A percentile compares a stretch with the other conserved stretches of the same genome.
phyloP scores from a whole-genome alignment of 2,888 invertebrate species.

The Ganaspis brasiliensis region DNA sequence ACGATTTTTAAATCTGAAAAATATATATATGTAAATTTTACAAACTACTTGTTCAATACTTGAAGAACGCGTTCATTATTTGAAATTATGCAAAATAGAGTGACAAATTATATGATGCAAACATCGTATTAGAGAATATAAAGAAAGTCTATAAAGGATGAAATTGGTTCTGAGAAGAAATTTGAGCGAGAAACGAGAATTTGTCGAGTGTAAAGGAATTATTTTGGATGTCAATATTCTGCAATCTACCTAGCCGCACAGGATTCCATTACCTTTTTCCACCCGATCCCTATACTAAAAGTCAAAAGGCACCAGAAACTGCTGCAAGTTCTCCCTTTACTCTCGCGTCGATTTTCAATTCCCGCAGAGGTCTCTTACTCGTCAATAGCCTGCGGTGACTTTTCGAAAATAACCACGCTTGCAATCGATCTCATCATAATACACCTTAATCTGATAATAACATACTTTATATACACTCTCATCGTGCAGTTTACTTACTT shows the following conservation, averaged over 20 bases:
- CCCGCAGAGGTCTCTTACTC: neutral
- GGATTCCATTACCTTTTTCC: conserved; percentile 21
- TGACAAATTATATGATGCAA: too few relatives aligned
- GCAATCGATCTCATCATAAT: conserved; percentile 14
- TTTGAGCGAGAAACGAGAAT: neutral
- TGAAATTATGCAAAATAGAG: too few relatives aligned
- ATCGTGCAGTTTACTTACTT: neutral
- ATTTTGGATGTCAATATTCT: conserved; percentile 25
- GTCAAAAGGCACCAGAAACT: conserved; percentile 17
- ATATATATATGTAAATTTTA: too few relatives aligned
- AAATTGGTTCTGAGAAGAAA: neutral
- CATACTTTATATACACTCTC: neutral
- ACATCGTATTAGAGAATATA: too few relatives aligned
- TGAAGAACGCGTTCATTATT: too few relatives aligned
- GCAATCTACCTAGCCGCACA: conserved; percentile 12
- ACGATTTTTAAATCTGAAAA: too few relatives aligned
- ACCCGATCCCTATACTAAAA: conserved; percentile 24
- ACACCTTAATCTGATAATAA: neutral
- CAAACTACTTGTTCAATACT: too few relatives aligned
- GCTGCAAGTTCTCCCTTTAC: neutral
- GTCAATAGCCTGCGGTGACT: conserved; percentile 19
- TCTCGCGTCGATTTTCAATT: conserved; percentile 24
- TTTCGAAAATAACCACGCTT: conserved; percentile 12
- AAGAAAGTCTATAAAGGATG: neutral
- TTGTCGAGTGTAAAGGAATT: conserved; percentile 2